Evolutionary conservation across 2,113 vertebrate genomes (phyloP).

Genomic region (Poecilia latipinna): DNA sequence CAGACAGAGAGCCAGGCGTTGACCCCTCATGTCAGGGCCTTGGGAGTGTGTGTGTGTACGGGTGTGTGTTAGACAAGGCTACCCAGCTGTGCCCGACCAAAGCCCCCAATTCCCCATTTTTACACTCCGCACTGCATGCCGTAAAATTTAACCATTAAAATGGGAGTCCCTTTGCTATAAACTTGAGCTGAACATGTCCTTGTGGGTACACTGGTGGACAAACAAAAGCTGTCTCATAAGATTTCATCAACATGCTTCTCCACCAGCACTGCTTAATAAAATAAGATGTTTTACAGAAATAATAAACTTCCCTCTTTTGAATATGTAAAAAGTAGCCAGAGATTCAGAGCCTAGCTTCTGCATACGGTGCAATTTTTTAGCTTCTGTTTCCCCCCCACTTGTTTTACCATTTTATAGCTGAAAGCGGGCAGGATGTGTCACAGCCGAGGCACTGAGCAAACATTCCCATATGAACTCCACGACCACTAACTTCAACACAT

Average conservation of each 20-base stretch:
- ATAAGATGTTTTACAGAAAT: constrained; percentile 47
- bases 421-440: constrained; percentile 68
- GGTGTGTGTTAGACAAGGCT: constrained; percentile 72
- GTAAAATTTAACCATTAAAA: constrained; percentile 62
- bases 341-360: constrained; percentile 20
- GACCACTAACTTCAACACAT: constrained; percentile 73
- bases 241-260: constrained; percentile 43
- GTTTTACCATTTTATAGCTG: constrained; percentile 55
- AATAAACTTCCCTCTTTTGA: constrained; percentile 20
- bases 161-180: constrained; percentile 50
- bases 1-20: constrained; percentile 81
- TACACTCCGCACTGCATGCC: constrained; percentile 62
- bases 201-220: constrained; percentile 52
- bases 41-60: too few relatives aligned
- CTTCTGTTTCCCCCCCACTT: constrained; percentile 46
- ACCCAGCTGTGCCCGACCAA: constrained; percentile 77
- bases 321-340: background rate
- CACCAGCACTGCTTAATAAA: constrained; percentile 38
- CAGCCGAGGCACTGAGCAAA: constrained; percentile 60
- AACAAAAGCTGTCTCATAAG: constrained; percentile 60
- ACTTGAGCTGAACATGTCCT: constrained; percentile 54
- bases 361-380: constrained; percentile 30
- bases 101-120: constrained; percentile 39
- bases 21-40: constrained; percentile 76
- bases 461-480: constrained; percentile 70